Conservation (phyloP, 2,113 vertebrate species). For the Xenopus borealis region DNA sequence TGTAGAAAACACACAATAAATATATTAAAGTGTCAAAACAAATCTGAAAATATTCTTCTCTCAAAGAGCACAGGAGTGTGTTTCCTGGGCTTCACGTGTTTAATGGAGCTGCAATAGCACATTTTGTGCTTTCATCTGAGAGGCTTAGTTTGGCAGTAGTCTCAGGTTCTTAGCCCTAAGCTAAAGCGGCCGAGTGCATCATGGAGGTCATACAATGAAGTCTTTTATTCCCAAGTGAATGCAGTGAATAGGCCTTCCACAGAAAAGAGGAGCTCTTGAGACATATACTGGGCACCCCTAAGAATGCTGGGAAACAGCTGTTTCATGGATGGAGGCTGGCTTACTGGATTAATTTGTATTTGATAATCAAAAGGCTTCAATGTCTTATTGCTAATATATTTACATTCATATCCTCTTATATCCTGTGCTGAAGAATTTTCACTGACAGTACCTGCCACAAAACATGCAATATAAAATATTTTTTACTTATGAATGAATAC, state of each 20-base stretch:
- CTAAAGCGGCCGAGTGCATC: constrained; percentile 21
- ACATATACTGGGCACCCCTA: constrained; percentile 18
- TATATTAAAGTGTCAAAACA: constrained; percentile 9
- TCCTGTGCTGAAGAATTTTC: no score
- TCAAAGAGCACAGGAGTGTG: rapidly evolving
- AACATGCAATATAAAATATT: no score
- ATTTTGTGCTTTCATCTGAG: constrained; percentile 12
- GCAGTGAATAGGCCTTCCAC: constrained; percentile 9
- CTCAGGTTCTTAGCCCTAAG: constrained; percentile 54
- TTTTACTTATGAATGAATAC: no score
- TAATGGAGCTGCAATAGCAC: constrained; percentile 30
- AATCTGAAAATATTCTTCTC: constrained; percentile 4
- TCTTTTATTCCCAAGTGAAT: constrained; percentile 33
- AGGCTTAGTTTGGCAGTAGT: not conserved
- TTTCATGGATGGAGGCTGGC: not conserved
- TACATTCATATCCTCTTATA: no score
- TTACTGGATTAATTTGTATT: not conserved
- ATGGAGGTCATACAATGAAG: constrained; percentile 32
- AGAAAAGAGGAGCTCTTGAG: constrained; percentile 32
- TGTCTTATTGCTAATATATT: no score
- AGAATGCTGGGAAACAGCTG: constrained; percentile 25
- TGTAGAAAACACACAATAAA: not conserved
- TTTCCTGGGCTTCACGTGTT: constrained; percentile 25
- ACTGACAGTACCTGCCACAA: no score
- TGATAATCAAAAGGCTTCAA: no score